These are phyloP conservation scores for Acromyrmex heyeri DNA, from an alignment of 1,140 invertebrate genomes.

Conservation along the genomic window DNA sequence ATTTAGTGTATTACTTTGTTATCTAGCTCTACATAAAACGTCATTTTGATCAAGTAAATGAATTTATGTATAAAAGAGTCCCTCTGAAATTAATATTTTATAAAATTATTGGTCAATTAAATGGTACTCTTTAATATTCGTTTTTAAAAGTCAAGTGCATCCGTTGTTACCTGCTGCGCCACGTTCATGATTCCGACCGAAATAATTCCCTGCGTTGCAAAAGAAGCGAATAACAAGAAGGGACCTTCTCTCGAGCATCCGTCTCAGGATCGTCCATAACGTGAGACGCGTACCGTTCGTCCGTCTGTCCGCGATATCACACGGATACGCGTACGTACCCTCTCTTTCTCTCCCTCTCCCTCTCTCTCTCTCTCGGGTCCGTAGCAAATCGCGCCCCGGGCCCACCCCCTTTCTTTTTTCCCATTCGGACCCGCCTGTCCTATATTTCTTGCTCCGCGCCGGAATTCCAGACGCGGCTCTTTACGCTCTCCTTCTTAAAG, in stretches of 20 bases:
- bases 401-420: slow-evolving; percentile 77
- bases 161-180: not conserved
- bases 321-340: slow-evolving; percentile 21
- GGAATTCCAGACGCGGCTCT: slow-evolving; percentile 75
- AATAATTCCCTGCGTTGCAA: not conserved
- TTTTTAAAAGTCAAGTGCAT: slow-evolving; percentile 19
- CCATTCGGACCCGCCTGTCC: slow-evolving; percentile 69
- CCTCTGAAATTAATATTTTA: not conserved
- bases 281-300: slow-evolving; percentile 20
- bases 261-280: not conserved
- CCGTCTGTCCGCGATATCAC: slow-evolving; percentile 40
- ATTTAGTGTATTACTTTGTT: not conserved
- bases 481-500: slow-evolving; percentile 73
- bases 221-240: slow-evolving; percentile 24
- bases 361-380: slow-evolving; percentile 62
- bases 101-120: slow-evolving; percentile 11
- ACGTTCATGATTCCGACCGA: slow-evolving; percentile 21
- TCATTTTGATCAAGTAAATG: not conserved
- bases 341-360: no score
- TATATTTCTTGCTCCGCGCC: slow-evolving; percentile 77
- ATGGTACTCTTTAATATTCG: not conserved
- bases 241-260: not conserved
- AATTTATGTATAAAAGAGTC: not conserved
- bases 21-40: not conserved
- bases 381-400: slow-evolving; percentile 77